Percentiles rank a stretch among this genome's conserved stretches.
phyloP scores from a whole-genome alignment of 2,113 vertebrate species.

The Protobothrops mucrosquamatus region DNA sequence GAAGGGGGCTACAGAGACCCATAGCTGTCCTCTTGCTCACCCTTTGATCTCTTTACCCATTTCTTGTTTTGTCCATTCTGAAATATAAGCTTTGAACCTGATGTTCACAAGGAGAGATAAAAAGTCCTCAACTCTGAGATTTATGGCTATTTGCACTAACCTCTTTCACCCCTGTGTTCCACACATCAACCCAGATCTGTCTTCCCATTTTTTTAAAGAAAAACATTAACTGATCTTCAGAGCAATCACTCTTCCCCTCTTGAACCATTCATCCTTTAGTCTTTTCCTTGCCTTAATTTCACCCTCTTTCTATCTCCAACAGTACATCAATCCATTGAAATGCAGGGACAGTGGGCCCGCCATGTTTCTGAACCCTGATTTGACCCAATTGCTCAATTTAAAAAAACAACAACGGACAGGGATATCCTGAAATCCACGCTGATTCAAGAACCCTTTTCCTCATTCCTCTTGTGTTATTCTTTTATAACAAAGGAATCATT shows the following conservation, averaged over 20 bases:
- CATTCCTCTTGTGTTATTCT: background rate
- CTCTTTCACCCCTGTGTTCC: background rate
- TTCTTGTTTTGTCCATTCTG: background rate
- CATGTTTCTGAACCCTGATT: background rate
- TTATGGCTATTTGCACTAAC: background rate
- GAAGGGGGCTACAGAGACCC: background rate
- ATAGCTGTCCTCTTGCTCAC: no score
- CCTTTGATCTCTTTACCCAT: background rate
- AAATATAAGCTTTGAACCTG: constrained; percentile 16
- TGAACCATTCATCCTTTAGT: background rate
- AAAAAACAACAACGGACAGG: background rate
- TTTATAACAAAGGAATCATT: background rate
- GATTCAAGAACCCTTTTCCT: background rate
- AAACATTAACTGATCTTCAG: background rate
- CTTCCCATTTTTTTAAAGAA: background rate
- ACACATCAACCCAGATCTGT: background rate
- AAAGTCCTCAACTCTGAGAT: background rate
- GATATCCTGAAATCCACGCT: no score
- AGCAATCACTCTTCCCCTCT: background rate
- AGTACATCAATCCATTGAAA: background rate
- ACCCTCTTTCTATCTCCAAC: background rate
- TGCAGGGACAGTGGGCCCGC: background rate
- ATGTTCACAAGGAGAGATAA: background rate
- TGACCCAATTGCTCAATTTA: background rate
- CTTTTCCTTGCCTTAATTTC: background rate